Evolutionary conservation across 2,888 invertebrate species (phyloP), one percentile per base, ranked within the genome.

Genomic region (Synergus japonicus): DNA sequence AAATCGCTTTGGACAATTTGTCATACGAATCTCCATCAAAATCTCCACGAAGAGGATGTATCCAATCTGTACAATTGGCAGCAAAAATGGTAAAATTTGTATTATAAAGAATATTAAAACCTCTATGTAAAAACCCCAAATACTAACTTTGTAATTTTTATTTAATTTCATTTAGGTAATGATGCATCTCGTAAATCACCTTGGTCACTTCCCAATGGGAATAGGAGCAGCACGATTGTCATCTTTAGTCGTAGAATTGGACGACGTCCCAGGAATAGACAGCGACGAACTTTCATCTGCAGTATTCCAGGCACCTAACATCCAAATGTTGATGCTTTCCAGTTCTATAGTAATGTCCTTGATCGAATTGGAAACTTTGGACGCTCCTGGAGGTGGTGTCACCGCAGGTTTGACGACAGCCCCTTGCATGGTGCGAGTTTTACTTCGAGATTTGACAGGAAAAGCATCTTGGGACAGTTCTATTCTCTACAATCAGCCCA

Each of bases 401-500:
- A 96, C 96, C 0, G 89, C 91, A 2, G 91, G 91, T 4, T 86
- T 92, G 64, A 90, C 90, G 4, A 92, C 91, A 0, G 91, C 92
- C 4, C 90, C 92, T 29, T 91, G 91, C 18, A 87, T 91, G 81
- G 97, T 97, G 78, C 94, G 99, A 54, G 95, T 98, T 37, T 93
- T 99, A 15, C 93, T 98, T 81, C 94, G 99, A 10, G 98, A 98
- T 93, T 94, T 98, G 78, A 96, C 97, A 46, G 98, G 99, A 76
- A 99, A 98, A 93, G 97, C 97, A 76, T 97, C 97, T 88, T 99
- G 99, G 98, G 98, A 99, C 92, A 97, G 97, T 60, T 97, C 98
- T 0, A 96, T 98, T 81, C 93, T 99, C 0, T 97, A 97, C 92
- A 95, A 96, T 90, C 96, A 96, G 87, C 96, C 97, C 0, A 87